Evolutionary conservation across 2,888 invertebrate genomes (phyloP), one percentile per base, ranked within the genome.

Genomic region (Argyresthia albistria): DNA sequence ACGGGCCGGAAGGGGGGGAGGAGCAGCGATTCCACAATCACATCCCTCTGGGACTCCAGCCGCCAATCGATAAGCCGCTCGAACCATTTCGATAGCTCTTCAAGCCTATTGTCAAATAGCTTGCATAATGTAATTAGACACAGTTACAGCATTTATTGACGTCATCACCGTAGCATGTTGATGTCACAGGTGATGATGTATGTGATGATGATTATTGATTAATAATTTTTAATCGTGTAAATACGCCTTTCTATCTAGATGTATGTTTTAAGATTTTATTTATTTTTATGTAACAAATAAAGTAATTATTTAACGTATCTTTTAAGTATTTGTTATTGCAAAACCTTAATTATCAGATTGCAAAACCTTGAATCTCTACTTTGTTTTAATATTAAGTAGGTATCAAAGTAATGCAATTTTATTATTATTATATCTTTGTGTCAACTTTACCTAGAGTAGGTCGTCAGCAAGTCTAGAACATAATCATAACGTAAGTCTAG

Each of bases 61-160:
- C 74, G n/a, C 87, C 87, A 4, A 70, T 83, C 42, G 80, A 86
- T 59, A 70, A 82, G 39, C 81, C 86, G 6, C 72, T 82, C n/a
- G 87, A 86, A 46, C 72, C 84, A 59, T 87, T 87, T 67, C 75
- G 71, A 60, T 86, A 80, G 66, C 14, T 25, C 11, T 4, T 35
- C 7, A 45, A 15, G 15, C 9, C 12, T 11, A 45, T 45, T 11
- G 12, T 8, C 15, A 8, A 15, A 8, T 45, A n/a, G 11, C 9
- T 9, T 15, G 12, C 10, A 45, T 3, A 39, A n/a, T 39, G 39
- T 11, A 11, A 39, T 3, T 15, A 45, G 15, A 1, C 1, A 14
- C 4, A 8, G 45, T 9, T 58, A 51, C 49, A 35, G 46, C 49
- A 35, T 56, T 45, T 53, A 50, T 15, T 51, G 16, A 56, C 6